Base-by-base conservation (phyloP, 2,113 vertebrate species). In the Dicentrarchus labrax region DNA sequence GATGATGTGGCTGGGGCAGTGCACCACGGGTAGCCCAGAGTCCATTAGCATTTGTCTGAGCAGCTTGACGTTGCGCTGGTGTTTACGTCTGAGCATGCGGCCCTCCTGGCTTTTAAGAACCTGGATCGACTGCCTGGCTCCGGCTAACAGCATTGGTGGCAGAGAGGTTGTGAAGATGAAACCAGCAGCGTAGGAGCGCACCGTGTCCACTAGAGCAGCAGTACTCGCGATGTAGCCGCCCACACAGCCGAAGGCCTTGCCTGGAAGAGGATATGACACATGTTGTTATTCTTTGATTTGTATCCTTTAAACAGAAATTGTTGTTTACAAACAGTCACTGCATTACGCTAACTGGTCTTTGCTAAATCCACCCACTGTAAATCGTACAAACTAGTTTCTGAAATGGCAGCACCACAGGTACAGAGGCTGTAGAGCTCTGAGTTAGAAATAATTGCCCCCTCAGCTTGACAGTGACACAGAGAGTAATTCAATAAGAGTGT, bases 1-100 rank as follows among this genome's bases (percentile, higher is more conserved):
- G 89, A 99, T 99, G 95, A 99, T 99, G 95, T 99, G 98, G 62
- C 98, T 99, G 70, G 98, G 98, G 85, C 98, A 99, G 94, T 98
- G 97, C 48, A 99, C 96, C 36, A 99, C 97, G 0, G 98, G 98
- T 51, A 99, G 95, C n/a, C 98, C 97, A 0, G 96, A 96, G 10
- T 99, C 98, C 98, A 99, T 98, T 51, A 99, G 94, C 97, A 99
- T 98, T 88, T 99, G 98, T 1, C 98, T 91, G 94, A 99, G 94
- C 16, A 99, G 97, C 88, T 99, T 98, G 62, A 99, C 98, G 0
- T 97, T 99, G 76, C 97, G 96, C 57, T 99, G 98, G 93, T 99
- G 98, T 83, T 97, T 98, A 4, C 97, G 97, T 21, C 98, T 92
- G 6, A 99, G 96, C 0, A 70, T 4, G 8, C 93, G 96, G 0